Evolutionary conservation across 2,113 vertebrate species (phyloP).

Genomic region (Lepidothrix coronata): DNA sequence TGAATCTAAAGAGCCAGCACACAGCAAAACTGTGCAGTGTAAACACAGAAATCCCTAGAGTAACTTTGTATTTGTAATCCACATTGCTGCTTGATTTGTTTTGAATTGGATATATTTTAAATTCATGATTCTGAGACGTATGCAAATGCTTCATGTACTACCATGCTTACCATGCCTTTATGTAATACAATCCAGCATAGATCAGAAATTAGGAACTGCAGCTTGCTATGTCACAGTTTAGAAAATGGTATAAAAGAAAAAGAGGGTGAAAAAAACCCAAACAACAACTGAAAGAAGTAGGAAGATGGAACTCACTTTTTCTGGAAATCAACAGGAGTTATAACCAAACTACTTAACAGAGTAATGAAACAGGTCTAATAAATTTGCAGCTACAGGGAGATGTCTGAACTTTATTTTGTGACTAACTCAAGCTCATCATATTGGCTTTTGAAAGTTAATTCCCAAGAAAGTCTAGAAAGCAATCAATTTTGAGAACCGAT

Average conservation of each 20-base stretch:
- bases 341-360: background rate
- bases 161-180: background rate
- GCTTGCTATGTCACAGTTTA: background rate
- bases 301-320: background rate
- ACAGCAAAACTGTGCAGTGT: background rate
- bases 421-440: background rate
- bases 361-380: background rate
- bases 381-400: background rate
- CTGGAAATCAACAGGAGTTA: background rate
- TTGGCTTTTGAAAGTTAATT: background rate
- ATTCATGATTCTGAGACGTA: background rate
- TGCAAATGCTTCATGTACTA: background rate
- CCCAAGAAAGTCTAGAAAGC: background rate
- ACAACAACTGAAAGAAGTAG: background rate
- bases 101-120: background rate
- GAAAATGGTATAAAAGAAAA: background rate
- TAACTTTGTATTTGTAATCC: background rate
- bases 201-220: background rate
- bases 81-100: background rate
- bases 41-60: background rate
- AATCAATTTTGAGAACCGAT: background rate
- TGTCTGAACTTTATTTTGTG: conserved; percentile 4
- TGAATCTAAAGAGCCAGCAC: background rate
- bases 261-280: background rate
- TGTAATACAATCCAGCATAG: background rate